These are phyloP conservation scores for Zapornia atra DNA, from an alignment of 2,113 vertebrate species.

Conservation along the genomic window DNA sequence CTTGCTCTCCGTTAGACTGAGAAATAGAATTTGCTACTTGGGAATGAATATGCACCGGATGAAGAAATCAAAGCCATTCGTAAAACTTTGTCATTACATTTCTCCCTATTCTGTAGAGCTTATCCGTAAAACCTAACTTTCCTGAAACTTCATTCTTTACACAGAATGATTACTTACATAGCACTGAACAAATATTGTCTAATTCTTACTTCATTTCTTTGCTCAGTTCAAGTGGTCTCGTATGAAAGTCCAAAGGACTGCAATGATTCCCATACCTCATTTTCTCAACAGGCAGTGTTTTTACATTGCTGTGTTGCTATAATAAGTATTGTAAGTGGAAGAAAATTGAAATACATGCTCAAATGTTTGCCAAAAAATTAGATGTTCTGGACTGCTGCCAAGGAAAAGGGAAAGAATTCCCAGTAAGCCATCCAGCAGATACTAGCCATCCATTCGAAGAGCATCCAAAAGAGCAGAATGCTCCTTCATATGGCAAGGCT, in stretches of 20 bases:
- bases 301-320: neutral
- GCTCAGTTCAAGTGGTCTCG: neutral
- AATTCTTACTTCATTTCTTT: neutral
- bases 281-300: constrained; percentile 7
- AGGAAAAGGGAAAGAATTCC: neutral
- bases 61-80: neutral
- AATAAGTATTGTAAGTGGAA: constrained; percentile 7
- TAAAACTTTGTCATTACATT: neutral
- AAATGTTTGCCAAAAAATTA: constrained; percentile 18
- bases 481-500: neutral
- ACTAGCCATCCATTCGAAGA: neutral
- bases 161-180: neutral
- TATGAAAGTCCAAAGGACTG: neutral
- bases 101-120: neutral
- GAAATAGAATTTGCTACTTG: neutral
- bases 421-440: neutral
- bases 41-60: neutral
- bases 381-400: neutral
- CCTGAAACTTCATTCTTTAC: neutral
- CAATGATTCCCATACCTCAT: neutral
- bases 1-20: neutral
- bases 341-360: constrained; percentile 20
- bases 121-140: neutral
- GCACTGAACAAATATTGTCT: neutral
- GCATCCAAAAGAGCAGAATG: neutral